Evolutionary conservation across 2,113 vertebrate genomes (phyloP).

Genomic region (Alces alces): DNA sequence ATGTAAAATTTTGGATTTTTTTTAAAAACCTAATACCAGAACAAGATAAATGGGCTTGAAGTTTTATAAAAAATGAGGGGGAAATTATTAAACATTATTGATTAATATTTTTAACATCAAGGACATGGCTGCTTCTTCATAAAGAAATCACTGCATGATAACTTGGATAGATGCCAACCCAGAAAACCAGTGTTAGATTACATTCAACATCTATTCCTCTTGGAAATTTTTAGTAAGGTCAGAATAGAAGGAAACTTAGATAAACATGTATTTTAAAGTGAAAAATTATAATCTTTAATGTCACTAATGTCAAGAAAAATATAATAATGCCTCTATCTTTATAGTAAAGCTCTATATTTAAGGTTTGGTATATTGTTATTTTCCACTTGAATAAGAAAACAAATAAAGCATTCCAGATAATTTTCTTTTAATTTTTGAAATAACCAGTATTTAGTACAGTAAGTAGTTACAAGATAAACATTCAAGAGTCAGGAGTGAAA

Average conservation of each 20-base stretch:
- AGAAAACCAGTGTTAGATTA: background rate
- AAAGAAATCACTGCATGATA: background rate
- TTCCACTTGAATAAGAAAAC: background rate
- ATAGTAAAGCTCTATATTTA: background rate
- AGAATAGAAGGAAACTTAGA: background rate
- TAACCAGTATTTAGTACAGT: background rate
- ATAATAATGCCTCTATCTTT: background rate
- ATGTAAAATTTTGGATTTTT: background rate
- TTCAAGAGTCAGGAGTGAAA: background rate
- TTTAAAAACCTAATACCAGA: background rate
- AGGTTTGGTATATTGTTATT: background rate
- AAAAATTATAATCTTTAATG: background rate
- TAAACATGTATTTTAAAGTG: background rate
- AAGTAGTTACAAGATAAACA: background rate
- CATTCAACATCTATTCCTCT: background rate
- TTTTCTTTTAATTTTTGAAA: background rate
- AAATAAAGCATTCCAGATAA: background rate
- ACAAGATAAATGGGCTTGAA: background rate
- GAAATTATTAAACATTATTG: background rate
- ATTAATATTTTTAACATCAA: background rate
- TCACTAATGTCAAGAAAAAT: background rate
- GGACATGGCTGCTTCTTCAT: background rate
- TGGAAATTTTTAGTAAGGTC: background rate
- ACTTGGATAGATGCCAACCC: background rate
- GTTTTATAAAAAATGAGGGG: background rate